These are phyloP conservation scores for Malurus cyaneus DNA, from an alignment of 2,113 vertebrate genomes.

Conservation along the genomic window DNA sequence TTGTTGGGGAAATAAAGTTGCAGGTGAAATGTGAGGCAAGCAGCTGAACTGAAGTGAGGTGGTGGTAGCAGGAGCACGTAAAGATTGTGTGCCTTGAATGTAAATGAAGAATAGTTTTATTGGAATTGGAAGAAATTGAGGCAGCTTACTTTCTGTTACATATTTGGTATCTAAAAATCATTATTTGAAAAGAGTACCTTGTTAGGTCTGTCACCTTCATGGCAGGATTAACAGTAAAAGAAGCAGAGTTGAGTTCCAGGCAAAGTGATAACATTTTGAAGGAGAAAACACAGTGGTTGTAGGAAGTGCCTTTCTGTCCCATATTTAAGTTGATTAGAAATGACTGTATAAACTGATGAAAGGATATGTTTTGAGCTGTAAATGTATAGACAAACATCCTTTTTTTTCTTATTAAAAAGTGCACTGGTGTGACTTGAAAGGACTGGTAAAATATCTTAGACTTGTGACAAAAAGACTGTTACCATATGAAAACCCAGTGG, in stretches of 20 bases:
- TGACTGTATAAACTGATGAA: not conserved
- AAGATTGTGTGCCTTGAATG: not conserved
- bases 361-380: not conserved
- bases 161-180: not conserved
- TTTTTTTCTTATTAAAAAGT: not conserved
- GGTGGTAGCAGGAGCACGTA: not conserved
- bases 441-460: not conserved
- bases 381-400: not conserved
- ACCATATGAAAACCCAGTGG: not conserved
- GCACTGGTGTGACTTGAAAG: not conserved
- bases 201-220: not conserved
- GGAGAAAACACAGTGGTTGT: not conserved
- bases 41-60: conserved; percentile 9
- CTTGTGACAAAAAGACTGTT: not conserved
- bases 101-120: not conserved
- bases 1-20: conserved; percentile 24
- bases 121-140: not conserved
- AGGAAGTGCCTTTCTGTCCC: not conserved
- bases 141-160: not conserved
- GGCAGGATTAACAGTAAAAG: not conserved
- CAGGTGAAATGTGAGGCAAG: not conserved
- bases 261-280: not conserved
- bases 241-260: not conserved
- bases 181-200: not conserved
- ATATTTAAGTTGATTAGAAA: not conserved